Evolutionary conservation across 2,797 vertebrate genomes (phyloP).

Genomic region (Cygnus olor): DNA sequence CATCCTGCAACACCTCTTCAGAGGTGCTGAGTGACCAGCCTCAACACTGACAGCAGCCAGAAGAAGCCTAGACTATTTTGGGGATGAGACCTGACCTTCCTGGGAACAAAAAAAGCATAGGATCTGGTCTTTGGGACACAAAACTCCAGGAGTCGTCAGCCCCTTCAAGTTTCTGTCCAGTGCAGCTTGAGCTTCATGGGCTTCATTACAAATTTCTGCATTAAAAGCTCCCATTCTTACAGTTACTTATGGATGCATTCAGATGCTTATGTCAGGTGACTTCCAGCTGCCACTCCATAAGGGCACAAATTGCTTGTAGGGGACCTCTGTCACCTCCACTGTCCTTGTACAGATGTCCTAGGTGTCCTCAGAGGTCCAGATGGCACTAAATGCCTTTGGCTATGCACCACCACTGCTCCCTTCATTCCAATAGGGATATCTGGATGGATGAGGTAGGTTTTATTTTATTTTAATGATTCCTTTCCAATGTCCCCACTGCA

Average conservation of each 20-base stretch:
- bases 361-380: background rate
- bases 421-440: background rate
- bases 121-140: background rate
- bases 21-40: slow-evolving; percentile 38
- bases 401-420: rapidly evolving
- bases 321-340: background rate
- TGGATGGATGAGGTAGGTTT: background rate
- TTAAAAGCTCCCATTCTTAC: background rate
- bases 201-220: background rate
- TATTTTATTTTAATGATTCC: background rate
- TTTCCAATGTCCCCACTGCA: background rate
- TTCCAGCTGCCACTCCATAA: background rate
- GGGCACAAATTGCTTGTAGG: rapidly evolving
- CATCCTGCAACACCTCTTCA: slow-evolving; percentile 23
- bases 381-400: background rate
- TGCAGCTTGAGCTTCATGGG: background rate
- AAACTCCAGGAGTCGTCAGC: rapidly evolving
- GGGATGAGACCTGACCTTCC: background rate
- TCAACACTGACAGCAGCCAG: background rate
- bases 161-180: background rate
- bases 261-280: background rate
- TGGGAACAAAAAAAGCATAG: rapidly evolving
- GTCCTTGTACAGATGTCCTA: background rate
- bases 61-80: background rate
- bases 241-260: background rate